Percentiles rank a stretch among this genome's conserved stretches.
phyloP scores from a whole-genome alignment of 2,888 invertebrate genomes.

The Ceriagrion tenellum region DNA sequence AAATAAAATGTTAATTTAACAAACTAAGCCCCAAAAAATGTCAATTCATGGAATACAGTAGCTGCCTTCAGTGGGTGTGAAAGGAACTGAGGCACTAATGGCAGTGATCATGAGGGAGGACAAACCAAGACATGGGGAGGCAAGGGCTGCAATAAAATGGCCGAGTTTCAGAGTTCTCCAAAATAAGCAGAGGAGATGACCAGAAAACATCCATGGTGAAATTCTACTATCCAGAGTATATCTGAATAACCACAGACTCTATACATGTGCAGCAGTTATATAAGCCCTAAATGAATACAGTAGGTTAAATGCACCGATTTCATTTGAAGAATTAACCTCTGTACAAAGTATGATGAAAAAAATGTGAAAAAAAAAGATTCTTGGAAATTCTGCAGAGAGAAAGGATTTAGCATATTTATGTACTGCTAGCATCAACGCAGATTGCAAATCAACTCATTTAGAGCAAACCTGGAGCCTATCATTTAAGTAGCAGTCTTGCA shows the following conservation, averaged over 20 bases:
- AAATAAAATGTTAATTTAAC: constrained; percentile 23
- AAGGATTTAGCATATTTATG: background rate
- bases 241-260: no score
- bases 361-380: background rate
- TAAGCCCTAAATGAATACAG: background rate
- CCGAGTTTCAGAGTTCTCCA: background rate
- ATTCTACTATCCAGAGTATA: no score
- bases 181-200: background rate
- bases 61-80: constrained; percentile 17
- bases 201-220: no score
- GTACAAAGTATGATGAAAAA: background rate
- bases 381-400: background rate
- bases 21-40: constrained; percentile 7
- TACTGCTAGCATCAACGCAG: background rate
- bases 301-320: background rate
- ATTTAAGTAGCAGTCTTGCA: background rate
- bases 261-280: background rate
- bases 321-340: background rate
- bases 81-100: constrained; percentile 62
- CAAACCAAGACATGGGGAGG: background rate
- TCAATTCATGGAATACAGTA: background rate
- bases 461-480: background rate
- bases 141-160: background rate
- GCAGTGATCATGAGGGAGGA: constrained; percentile 45
- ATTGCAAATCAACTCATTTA: background rate